Evolutionary conservation across 2,888 invertebrate species (phyloP).

Genomic region (Thyatira batis): DNA sequence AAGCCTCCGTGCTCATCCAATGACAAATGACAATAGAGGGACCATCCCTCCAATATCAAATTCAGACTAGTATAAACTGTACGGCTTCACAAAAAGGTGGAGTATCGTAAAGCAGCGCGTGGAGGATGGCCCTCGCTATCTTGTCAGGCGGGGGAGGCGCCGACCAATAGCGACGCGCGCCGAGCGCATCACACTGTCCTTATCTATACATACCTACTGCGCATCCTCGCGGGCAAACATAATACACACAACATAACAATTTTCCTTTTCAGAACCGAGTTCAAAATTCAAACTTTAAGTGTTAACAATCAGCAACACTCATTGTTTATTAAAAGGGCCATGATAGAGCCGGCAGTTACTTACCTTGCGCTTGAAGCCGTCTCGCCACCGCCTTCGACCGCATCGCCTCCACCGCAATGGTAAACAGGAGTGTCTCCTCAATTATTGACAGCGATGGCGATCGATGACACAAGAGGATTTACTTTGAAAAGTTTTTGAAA

Average conservation of each 20-base stretch:
- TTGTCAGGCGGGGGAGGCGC: slow-evolving; percentile 79
- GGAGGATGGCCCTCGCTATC: slow-evolving; percentile 79
- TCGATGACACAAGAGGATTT: slow-evolving; percentile 59
- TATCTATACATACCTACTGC: slow-evolving; percentile 68
- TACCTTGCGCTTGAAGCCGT: slow-evolving; percentile 87
- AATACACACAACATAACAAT: neutral
- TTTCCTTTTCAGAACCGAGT: neutral
- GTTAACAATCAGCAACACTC: slow-evolving; percentile 3
- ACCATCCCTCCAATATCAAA: slow-evolving; percentile 65
- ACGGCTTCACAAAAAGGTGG: slow-evolving; percentile 24
- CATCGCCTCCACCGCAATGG: slow-evolving; percentile 77
- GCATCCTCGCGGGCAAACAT: slow-evolving; percentile 44
- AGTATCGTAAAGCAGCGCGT: slow-evolving; percentile 31
- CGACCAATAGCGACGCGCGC: slow-evolving; percentile 66
- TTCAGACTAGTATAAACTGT: slow-evolving; percentile 43
- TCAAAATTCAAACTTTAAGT: neutral
- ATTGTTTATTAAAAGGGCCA: slow-evolving; percentile 16
- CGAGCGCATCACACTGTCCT: slow-evolving; percentile 74
- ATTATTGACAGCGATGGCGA: slow-evolving; percentile 50
- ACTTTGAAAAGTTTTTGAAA: slow-evolving; percentile 55
- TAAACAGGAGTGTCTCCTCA: slow-evolving; percentile 56
- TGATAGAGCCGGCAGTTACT: slow-evolving; percentile 42
- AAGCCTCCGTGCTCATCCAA: slow-evolving; percentile 76
- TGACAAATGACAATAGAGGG: slow-evolving; percentile 77
- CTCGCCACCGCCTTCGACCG: slow-evolving; percentile 88